phyloP scores from a whole-genome alignment of 2,888 invertebrate species.

The Hoplodrina ambigua region DNA sequence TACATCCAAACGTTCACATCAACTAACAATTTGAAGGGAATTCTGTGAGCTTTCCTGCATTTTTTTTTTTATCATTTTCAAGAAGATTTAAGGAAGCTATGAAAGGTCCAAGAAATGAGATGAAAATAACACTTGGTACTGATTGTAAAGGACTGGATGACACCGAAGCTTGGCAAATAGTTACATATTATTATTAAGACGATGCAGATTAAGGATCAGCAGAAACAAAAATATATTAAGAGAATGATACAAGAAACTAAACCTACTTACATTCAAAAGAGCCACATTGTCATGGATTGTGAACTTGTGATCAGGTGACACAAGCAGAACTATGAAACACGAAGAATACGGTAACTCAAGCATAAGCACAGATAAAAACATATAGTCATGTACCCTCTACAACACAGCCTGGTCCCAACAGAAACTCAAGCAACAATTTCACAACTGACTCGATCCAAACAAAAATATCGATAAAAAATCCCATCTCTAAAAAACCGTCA shows the following conservation, averaged over 20 bases:
- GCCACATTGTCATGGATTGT: neutral
- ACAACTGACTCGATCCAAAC: conserved; percentile 59
- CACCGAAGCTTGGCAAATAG: too few species aligned
- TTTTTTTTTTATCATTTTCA: too few species aligned
- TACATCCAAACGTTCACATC: too few species aligned
- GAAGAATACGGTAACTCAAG: conserved; percentile 1
- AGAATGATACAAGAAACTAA: neutral
- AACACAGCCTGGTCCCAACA: conserved; percentile 15
- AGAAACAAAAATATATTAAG: neutral
- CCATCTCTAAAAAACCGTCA: conserved; percentile 52
- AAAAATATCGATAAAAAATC: conserved; percentile 56
- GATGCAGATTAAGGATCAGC: too few species aligned
- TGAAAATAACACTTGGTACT: too few species aligned
- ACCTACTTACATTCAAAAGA: neutral
- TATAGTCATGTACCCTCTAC: neutral
- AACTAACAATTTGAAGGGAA: too few species aligned
- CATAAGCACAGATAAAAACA: conserved; percentile 10
- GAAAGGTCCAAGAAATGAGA: too few species aligned
- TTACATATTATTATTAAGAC: too few species aligned
- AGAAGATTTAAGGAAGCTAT: too few species aligned
- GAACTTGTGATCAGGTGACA: neutral
- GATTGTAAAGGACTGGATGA: too few species aligned
- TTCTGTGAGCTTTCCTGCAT: too few species aligned
- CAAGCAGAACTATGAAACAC: neutral
- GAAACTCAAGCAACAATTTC: conserved; percentile 55